Evolutionary conservation across 2,113 vertebrate species (phyloP).

Genomic region (Bubalus kerabau): DNA sequence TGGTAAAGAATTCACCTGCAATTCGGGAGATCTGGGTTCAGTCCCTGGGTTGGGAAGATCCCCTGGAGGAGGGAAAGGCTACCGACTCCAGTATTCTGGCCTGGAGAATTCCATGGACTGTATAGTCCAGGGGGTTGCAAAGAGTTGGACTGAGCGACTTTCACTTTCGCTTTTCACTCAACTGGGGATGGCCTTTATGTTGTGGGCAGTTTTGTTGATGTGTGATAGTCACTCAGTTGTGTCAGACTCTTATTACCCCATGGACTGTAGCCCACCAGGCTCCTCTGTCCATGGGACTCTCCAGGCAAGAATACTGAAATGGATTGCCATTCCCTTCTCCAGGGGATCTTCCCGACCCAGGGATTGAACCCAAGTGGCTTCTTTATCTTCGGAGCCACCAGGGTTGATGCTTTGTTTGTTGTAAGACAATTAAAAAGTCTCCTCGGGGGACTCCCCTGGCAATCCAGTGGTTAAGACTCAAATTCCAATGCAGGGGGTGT

Average conservation of each 20-base stretch:
- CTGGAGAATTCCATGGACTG: not conserved
- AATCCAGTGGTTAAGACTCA: not conserved
- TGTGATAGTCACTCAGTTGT: fast-evolving
- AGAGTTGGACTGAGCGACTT: not conserved
- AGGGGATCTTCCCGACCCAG: not conserved
- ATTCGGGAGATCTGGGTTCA: not conserved
- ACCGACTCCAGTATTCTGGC: not conserved
- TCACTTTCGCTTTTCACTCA: not conserved
- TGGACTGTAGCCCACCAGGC: not conserved
- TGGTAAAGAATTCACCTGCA: not conserved
- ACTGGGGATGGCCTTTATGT: not conserved
- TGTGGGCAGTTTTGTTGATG: not conserved
- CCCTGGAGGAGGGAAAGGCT: not conserved
- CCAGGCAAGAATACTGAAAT: not conserved
- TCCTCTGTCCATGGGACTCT: not conserved
- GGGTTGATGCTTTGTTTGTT: not conserved
- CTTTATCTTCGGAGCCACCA: not conserved
- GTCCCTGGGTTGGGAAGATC: not conserved
- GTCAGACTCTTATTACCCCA: not conserved
- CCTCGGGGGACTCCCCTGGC: not conserved
- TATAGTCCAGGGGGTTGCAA: not conserved
- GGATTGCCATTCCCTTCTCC: not conserved
- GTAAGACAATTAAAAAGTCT: not conserved
- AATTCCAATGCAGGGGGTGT: not conserved
- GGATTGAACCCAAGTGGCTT: not conserved